A percentile compares a stretch with the other conserved stretches of the same genome.
These are phyloP conservation scores for Chymomyza costata DNA, from an alignment of 1,140 invertebrate species.

Conservation along the genomic window DNA sequence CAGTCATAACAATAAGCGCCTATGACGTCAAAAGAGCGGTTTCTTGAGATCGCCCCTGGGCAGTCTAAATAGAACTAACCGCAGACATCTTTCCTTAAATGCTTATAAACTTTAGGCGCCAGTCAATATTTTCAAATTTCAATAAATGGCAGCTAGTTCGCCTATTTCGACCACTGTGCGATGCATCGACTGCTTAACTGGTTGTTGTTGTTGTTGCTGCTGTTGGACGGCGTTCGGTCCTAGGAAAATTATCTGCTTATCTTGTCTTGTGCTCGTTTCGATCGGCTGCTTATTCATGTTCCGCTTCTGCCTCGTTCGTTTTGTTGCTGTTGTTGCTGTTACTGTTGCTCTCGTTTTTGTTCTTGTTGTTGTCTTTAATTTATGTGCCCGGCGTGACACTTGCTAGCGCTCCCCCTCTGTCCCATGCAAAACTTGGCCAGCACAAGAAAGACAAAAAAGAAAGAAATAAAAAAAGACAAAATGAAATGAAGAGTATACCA, in stretches of 20 bases:
- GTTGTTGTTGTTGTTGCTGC: slow-evolving; percentile 36
- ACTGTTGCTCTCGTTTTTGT: slow-evolving; percentile 10
- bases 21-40: no score
- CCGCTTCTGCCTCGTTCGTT: slow-evolving; percentile 34
- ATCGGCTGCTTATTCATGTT: slow-evolving; percentile 72
- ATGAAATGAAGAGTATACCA: no score
- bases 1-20: no score
- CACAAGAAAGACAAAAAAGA: background rate
- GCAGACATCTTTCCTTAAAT: no score
- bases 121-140: no score
- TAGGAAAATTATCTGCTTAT: slow-evolving; percentile 74
- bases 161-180: no score
- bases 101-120: no score
- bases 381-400: slow-evolving; percentile 72
- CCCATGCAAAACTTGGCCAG: slow-evolving; percentile 9
- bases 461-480: no score
- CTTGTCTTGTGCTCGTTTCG: slow-evolving; percentile 70
- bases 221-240: slow-evolving; percentile 32
- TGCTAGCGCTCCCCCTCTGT: slow-evolving; percentile 32
- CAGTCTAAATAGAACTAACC: no score
- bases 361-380: slow-evolving; percentile 49
- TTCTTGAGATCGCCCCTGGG: no score
- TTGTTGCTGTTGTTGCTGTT: slow-evolving; percentile 12
- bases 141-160: no score
- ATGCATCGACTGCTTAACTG: no score